phyloP scores from a whole-genome alignment of 2,113 vertebrate genomes.

The Puma concolor region DNA sequence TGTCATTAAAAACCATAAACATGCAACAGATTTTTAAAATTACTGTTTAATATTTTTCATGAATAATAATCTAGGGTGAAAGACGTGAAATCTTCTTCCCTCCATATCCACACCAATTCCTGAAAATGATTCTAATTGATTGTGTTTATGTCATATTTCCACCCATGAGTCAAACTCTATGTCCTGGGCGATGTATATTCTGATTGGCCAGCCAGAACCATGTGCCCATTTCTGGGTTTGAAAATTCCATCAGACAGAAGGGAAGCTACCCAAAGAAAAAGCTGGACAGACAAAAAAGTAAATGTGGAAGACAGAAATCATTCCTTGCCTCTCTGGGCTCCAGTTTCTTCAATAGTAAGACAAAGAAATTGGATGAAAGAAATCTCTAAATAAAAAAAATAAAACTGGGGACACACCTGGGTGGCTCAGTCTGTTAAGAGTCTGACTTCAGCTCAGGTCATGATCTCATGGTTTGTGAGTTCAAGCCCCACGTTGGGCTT shows the following conservation, averaged over 20 bases:
- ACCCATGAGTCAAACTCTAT: background rate
- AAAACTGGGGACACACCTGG: too few relatives aligned
- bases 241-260: background rate
- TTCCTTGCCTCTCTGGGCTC: background rate
- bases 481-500: too few relatives aligned
- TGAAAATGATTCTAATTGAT: background rate
- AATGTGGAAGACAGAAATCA: background rate
- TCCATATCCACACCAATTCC: background rate
- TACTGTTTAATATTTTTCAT: background rate
- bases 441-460: too few relatives aligned
- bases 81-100: background rate
- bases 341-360: background rate
- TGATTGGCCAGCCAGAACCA: background rate
- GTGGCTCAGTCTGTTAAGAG: too few relatives aligned
- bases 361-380: background rate
- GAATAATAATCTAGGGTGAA: background rate
- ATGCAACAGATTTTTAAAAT: constrained; percentile 52
- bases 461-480: too few relatives aligned
- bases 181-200: background rate
- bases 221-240: background rate
- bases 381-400: background rate
- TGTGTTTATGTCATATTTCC: background rate
- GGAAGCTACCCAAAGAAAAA: background rate
- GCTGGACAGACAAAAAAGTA: background rate
- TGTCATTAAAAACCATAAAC: constrained; percentile 41